Evolutionary conservation across 2,113 vertebrate species (phyloP).

Genomic region (Passer montanus): DNA sequence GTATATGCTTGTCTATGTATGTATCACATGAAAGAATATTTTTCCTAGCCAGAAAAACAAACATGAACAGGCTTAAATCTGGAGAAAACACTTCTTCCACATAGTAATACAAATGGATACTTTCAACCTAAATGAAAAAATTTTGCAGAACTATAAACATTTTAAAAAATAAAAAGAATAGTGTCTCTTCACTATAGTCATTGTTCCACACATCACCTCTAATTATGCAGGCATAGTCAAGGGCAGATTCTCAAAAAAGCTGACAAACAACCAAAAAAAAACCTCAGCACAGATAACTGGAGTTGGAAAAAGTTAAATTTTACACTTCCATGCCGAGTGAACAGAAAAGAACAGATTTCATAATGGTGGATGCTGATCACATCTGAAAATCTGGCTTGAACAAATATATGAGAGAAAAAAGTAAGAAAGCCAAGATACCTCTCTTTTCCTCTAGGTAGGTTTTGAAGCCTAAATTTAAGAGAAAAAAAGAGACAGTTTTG

Average conservation of each 20-base stretch:
- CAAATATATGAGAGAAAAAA: neutral
- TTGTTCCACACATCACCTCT: neutral
- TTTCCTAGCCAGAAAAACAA: neutral
- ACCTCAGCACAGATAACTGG: neutral
- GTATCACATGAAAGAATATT: neutral
- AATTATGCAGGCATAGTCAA: neutral
- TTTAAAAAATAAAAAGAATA: neutral
- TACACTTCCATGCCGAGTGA: neutral
- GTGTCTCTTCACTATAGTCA: neutral
- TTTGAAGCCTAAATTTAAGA: neutral
- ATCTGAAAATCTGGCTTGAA: constrained; percentile 5
- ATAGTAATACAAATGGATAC: neutral
- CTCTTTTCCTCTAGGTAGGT: neutral
- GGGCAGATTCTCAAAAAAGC: neutral
- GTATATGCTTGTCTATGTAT: neutral
- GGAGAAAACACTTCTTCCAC: neutral
- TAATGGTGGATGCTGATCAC: neutral
- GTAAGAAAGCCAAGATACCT: neutral
- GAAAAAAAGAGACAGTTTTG: neutral
- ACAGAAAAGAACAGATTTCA: neutral
- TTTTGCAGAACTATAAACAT: neutral
- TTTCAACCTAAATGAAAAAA: neutral
- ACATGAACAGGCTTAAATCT: neutral
- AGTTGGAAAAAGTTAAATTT: neutral
- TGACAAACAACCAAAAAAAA: neutral